Base-by-base conservation (phyloP, 2,888 invertebrate species). In the Parthenolecanium corni region DNA sequence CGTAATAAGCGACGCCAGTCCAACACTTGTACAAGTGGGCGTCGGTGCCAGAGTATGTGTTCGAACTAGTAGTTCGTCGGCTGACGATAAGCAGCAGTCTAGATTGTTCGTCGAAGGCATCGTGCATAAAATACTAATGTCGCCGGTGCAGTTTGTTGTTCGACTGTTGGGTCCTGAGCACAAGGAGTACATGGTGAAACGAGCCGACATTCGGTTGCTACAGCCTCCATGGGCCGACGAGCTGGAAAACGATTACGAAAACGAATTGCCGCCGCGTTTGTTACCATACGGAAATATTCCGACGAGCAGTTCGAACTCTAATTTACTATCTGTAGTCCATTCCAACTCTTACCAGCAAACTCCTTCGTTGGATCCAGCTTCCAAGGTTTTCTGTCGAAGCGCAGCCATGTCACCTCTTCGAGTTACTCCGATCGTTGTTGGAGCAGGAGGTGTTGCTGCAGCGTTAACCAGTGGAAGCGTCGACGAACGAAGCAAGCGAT, bases 221-320 rank as follows among this genome's bases (percentile, higher is more conserved):
- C 82, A 87, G 71, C 93, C 95, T 16, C 97, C 96, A 0, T 97
- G 97, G 96, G 89, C 87, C 76, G 97, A 96, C 71, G 96, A 97
- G 75, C 74, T 96, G 65, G 89, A 68, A 66, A 67, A 67, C 65
- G 67, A 69, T 67, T 18, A 58, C 63, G 65, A 57, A 64, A 67
- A 64, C 51, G 65, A 64, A 46, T 46, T 66, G 62, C 58, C 66
- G 65, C 62, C 63, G 25, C 65, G 64, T 16, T 46, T 46, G 47
- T 47, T 63, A 53, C 63, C 65, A 9, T 56, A 47, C 18, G 42
- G 52, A 23, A 66, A 64, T 52, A 54, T 38, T 16, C 57, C 64
- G 14, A 4, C 58, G 1, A 47, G 31, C 16, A 20, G 20, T 16
- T 31, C 23, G 4, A 38, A n/a, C 23, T 16, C 16, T 21, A 40